These are phyloP conservation scores for Lasioglossum oenotherae DNA, from an alignment of 2,888 invertebrate genomes.

Conservation along the genomic window DNA sequence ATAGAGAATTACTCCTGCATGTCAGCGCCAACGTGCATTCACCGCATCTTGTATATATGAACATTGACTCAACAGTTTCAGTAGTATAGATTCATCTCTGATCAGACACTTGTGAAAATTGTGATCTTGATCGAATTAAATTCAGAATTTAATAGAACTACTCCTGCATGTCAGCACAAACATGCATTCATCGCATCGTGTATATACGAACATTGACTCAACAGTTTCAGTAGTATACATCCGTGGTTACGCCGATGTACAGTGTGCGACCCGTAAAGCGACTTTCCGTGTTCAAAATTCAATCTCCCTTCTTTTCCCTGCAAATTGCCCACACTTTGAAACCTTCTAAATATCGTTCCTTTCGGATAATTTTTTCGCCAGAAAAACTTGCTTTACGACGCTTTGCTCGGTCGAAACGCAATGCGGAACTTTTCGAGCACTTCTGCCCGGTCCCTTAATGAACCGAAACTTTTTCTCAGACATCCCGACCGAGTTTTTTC, in stretches of 20 bases:
- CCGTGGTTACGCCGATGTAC: neutral
- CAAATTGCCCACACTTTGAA: neutral
- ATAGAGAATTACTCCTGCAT: too few species aligned
- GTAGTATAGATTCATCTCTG: too few species aligned
- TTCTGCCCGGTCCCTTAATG: neutral
- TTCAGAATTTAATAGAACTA: too few species aligned
- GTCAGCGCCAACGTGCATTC: too few species aligned
- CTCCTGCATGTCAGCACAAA: too few species aligned
- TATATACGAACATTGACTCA: too few species aligned
- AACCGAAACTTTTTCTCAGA: conserved; percentile 8
- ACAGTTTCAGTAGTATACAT: neutral
- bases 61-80: too few species aligned
- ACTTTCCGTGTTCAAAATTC: neutral
- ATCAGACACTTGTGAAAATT: too few species aligned
- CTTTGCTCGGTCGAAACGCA: neutral
- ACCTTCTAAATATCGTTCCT: neutral
- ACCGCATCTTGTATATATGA: too few species aligned
- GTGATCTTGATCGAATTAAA: too few species aligned
- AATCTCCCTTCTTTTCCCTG: neutral
- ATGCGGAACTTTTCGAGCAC: neutral
- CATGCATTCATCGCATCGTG: too few species aligned
- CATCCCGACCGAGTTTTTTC: neutral
- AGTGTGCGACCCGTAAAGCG: neutral
- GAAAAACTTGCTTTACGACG: neutral
- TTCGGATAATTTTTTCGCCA: neutral